Percentiles rank a stretch among this genome's conserved stretches.
Conservation (phyloP, 2,888 invertebrate genomes). For the Hyalella azteca region DNA sequence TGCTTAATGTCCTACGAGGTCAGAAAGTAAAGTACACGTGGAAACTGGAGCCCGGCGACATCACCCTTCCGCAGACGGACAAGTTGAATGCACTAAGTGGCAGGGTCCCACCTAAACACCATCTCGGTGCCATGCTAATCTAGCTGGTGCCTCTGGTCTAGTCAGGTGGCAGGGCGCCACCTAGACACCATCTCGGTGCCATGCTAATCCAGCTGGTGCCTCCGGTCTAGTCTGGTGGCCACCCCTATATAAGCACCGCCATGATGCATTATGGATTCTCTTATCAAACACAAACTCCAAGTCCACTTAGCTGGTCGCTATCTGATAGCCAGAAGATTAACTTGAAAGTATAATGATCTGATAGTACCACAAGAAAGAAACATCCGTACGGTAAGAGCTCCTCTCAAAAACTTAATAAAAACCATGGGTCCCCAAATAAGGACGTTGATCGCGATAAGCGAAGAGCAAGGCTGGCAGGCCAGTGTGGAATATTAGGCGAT, state of each 20-base stretch:
- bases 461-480: conserved; percentile 10
- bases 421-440: conserved; percentile 3
- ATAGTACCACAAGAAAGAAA: conserved; percentile 9
- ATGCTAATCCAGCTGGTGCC: too few species aligned
- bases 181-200: too few species aligned
- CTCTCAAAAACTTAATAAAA: conserved; percentile 29
- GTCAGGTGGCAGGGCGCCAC: too few species aligned
- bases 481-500: conserved; percentile 24
- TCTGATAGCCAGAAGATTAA: conserved; percentile 32
- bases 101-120: too few species aligned
- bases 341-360: conserved; percentile 36
- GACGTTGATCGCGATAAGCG: conserved; percentile 29
- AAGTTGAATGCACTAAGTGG: too few species aligned
- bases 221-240: background rate
- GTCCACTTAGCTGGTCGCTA: conserved; percentile 29
- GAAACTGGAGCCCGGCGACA: too few species aligned
- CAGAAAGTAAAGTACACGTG: too few species aligned
- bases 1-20: too few species aligned
- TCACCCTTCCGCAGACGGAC: too few species aligned
- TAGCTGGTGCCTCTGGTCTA: too few species aligned
- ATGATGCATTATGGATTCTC: conserved; percentile 30
- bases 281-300: conserved; percentile 33
- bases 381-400: conserved; percentile 28
- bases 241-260: background rate
- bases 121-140: too few species aligned